phyloP scores from a whole-genome alignment of 2,113 vertebrate species.

The Geothlypis trichas region DNA sequence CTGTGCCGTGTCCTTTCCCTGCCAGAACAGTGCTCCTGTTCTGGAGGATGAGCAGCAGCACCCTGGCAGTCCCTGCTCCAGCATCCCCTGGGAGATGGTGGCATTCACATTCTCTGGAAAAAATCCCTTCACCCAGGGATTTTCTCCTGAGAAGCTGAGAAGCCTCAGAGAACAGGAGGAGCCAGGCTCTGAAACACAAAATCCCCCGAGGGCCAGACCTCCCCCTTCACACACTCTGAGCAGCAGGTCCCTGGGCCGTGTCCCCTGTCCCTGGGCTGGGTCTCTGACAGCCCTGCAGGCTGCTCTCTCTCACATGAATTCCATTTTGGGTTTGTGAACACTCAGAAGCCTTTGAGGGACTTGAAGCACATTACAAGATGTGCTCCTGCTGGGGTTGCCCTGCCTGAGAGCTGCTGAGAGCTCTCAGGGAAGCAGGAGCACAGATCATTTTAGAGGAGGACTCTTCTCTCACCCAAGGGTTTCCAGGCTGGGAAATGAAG shows the following conservation, averaged over 20 bases:
- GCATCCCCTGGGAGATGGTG: not conserved
- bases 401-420: not conserved
- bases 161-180: not conserved
- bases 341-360: not conserved
- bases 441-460: not conserved
- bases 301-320: not conserved
- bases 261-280: not conserved
- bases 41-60: not conserved
- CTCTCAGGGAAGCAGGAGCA: not conserved
- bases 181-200: not conserved
- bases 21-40: not conserved
- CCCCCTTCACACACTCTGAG: accelerated
- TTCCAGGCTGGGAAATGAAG: not conserved
- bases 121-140: too few species aligned
- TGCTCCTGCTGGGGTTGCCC: not conserved
- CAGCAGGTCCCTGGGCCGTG: not conserved
- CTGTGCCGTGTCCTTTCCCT: not conserved
- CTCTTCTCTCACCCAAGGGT: not conserved
- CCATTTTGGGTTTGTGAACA: not conserved
- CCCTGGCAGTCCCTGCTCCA: not conserved
- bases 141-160: too few species aligned
- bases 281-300: not conserved
- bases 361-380: not conserved
- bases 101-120: too few species aligned
- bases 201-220: not conserved